A percentile compares a stretch with the other conserved stretches of the same genome.
These are phyloP conservation scores for Thripadectes ignobilis DNA, from an alignment of 2,797 vertebrate species.

Conservation along the genomic window DNA sequence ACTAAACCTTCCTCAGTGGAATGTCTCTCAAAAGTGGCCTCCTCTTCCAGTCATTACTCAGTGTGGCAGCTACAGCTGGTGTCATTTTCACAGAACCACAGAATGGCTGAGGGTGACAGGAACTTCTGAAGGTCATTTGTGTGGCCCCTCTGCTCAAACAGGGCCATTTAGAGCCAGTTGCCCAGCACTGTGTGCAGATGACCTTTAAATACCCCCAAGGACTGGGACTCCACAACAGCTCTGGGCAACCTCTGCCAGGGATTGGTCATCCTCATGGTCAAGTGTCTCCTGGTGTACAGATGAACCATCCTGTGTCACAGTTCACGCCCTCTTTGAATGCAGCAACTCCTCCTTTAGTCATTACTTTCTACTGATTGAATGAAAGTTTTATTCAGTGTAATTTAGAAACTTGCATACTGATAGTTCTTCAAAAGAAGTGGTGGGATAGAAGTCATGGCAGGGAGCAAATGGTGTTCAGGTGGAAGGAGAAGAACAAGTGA, in stretches of 20 bases:
- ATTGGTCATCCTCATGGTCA: not conserved
- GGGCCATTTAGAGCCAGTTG: not conserved
- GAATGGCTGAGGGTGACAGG: not conserved
- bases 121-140: not conserved
- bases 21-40: not conserved
- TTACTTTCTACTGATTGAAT: not conserved
- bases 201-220: not conserved
- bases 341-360: not conserved
- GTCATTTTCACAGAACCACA: not conserved
- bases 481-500: not conserved
- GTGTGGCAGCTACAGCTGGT: not conserved
- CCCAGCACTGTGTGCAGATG: not conserved
- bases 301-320: not conserved
- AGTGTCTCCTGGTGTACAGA: not conserved
- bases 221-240: not conserved
- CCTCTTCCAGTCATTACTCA: not conserved
- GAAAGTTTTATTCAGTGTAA: not conserved
- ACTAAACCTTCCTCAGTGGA: not conserved
- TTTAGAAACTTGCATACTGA: not conserved
- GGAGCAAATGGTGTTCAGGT: not conserved
- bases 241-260: not conserved
- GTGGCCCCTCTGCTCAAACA: not conserved
- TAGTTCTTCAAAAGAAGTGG: not conserved
- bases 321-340: not conserved
- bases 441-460: not conserved